Evolutionary conservation across 2,797 vertebrate genomes (phyloP), one percentile per base, ranked within the genome.

Genomic region (Gila robusta): DNA sequence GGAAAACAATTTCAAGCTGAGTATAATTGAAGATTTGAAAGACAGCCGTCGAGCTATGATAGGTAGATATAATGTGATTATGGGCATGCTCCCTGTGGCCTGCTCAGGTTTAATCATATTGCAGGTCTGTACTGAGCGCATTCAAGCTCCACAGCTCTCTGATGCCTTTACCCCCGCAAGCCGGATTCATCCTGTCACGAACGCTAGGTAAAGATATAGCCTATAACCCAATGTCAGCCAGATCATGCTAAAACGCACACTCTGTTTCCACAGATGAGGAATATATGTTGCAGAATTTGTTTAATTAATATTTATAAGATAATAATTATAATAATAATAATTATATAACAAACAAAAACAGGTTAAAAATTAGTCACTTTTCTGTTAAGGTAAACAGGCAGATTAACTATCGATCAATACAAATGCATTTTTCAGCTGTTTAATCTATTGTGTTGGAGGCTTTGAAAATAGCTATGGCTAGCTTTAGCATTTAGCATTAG

Each of bases 1-100:
- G 86, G 78, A 71, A 85, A 87, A 85, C 76, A 86, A 69, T 67
- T 82, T 66, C 88, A 83, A 82, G 52, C 32, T 35, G 41, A 77
- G 71, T 82, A 70, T 89, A 90, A 90, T 83, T 87, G 85, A 26
- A 82, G 86, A 79, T 89, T 88, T 90, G 89, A 91, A 44, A 87
- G 91, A 90, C 90, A 91, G 87, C 56, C 52, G 59, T 73, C 81
- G 39, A 77, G 86, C 76, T 81, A 76, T 84, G 89, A 88, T 86
- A 87, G 82, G 86, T 88, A 72, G 81, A 71, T 64, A 72, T 88
- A 89, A 91, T 86, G 84, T 90, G 83, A 87, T 89, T 88, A 89
- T 84, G 77, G 86, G 28, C 17, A 35, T 37, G 52, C 71, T 89
- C 85, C 80, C 87, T 44, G 62, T n/a, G 74, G 88, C 66, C 74